Evolutionary conservation across 2,113 vertebrate genomes (phyloP), one percentile per base, ranked within the genome.

Genomic region (Pycnonotus jocosus): DNA sequence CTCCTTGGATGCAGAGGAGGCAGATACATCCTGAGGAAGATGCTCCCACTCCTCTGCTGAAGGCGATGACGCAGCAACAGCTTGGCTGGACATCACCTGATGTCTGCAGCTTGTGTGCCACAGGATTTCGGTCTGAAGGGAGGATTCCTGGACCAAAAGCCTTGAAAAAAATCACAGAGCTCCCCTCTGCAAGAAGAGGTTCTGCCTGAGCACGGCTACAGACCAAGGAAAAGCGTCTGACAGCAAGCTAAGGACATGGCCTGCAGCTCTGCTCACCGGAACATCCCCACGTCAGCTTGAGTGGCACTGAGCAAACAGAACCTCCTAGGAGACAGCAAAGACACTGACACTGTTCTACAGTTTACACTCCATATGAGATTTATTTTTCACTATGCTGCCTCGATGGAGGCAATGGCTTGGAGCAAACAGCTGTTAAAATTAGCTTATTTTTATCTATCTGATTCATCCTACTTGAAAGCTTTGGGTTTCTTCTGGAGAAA

Each of bases 361-460:
- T 66, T 90, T 64, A 93, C 51, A 74, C 33, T 92, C 48, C 5
- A 2, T 44, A 88, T 33, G 44, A 93, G 69, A 84, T 87, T 61
- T 87, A 61, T 76, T 88, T 92, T 89, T 86, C 86, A 87, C 53
- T 91, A 47, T 51, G 86, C 40, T 77, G 89, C 78, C 70, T 74
- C 65, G 73, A 87, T 57, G 77, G 57, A 81, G 65, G 60, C 91
- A 92, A 88, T 81, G 73, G 88, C 95, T 92, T 42, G 65, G 89
- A 94, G 83, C 91, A 89, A 96, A 76, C 44, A 93, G 81, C 86
- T 93, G 93, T 93, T 92, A 96, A 94, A 97, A 93, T 95, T 89
- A 95, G 92, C 83, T 93, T 81, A 48, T 4, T 86, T 94, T 86
- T 74, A 48, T 74, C 71, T 92, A 48, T 74, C 71, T 92, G 83